Evolutionary conservation across 2,797 vertebrate species (phyloP), one percentile per base, ranked within the genome.

Genomic region (Brachyalestes nurse): DNA sequence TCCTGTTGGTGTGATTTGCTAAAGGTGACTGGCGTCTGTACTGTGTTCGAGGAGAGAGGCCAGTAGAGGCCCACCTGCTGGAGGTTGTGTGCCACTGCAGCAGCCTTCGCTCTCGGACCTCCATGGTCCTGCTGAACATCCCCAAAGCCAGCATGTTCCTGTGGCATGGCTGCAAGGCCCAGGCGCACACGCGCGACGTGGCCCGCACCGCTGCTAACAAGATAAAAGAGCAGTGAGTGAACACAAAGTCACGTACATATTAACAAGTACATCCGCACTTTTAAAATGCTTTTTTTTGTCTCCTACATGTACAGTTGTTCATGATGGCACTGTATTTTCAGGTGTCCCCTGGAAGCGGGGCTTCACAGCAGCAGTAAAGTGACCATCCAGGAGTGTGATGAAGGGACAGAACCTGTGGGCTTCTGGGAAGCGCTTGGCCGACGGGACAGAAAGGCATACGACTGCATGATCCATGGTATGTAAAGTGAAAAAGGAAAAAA

Each of bases 381-480:
- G 89, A 98, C 95, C 0, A 96, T 99, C 78, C 95, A 97, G 0
- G 97, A 99, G 93, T 99, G 96, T 77, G 97, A 99, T 0, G 98
- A 99, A 88, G 98, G 98, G 0, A 90, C 93, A 0, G 98, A 99
- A 91, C 96, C 96, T 0, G 79, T 94, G 45, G 97, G 95, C 42
- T 99, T 99, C 94, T 99, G 98, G 97, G 98, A 99, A 0, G 97
- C 97, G 0, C 81, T 99, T 38, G 97, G 97, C 75, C 94, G 96
- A 67, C 96, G 96, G 90, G 98, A 99, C 90, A 93, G 98, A 79
- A 99, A 99, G 87, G 96, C 97, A 38, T 99, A 99, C 0, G 98
- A 99, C 80, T 99, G 98, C 88, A 99, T 99, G 98, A 93, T 99
- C 80, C 97, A 98, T 96, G 98, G 98, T 99, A 92, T 28, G 28